Conservation (phyloP, 2,113 vertebrate genomes). For the Clinocottus analis region DNA sequence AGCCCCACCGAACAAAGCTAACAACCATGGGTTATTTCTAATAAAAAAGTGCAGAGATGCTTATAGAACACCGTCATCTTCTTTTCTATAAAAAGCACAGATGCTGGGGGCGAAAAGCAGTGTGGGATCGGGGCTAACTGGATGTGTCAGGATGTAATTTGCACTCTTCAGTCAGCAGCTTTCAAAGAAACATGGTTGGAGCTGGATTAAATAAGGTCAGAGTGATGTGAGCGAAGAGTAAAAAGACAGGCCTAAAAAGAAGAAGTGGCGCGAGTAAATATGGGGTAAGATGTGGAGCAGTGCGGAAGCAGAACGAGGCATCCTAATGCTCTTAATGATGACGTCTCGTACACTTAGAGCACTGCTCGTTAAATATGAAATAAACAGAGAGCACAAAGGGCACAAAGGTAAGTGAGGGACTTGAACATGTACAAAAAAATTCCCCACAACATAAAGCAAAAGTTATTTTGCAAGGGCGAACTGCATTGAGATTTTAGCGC, state of each 20-base stretch:
- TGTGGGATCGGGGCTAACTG: slow-evolving; percentile 32
- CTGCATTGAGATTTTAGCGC: not conserved
- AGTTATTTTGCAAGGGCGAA: not conserved
- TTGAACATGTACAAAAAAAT: not conserved
- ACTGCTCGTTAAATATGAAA: slow-evolving; percentile 3
- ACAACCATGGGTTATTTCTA: not conserved
- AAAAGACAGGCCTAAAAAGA: slow-evolving; percentile 15
- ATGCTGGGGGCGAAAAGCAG: slow-evolving; percentile 12
- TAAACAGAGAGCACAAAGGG: not conserved
- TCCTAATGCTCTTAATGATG: slow-evolving; percentile 6
- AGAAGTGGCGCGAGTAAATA: not conserved
- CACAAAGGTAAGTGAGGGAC: not conserved
- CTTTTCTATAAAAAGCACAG: slow-evolving; percentile 13
- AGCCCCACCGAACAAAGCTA: slow-evolving; percentile 1
- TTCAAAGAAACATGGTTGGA: slow-evolving; percentile 20
- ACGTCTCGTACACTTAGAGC: slow-evolving; percentile 17
- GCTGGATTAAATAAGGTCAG: slow-evolving; percentile 3
- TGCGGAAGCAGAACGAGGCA: slow-evolving; percentile 4
- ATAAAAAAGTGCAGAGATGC: slow-evolving; percentile 6
- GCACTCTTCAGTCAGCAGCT: slow-evolving; percentile 16
- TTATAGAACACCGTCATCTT: slow-evolving; percentile 18
- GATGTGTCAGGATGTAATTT: slow-evolving; percentile 53
- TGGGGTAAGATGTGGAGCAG: not conserved
- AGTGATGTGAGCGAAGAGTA: slow-evolving; percentile 1
- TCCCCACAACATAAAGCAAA: not conserved